Base-by-base conservation (phyloP, 2,113 vertebrate genomes). In the Oryzias javanicus region DNA sequence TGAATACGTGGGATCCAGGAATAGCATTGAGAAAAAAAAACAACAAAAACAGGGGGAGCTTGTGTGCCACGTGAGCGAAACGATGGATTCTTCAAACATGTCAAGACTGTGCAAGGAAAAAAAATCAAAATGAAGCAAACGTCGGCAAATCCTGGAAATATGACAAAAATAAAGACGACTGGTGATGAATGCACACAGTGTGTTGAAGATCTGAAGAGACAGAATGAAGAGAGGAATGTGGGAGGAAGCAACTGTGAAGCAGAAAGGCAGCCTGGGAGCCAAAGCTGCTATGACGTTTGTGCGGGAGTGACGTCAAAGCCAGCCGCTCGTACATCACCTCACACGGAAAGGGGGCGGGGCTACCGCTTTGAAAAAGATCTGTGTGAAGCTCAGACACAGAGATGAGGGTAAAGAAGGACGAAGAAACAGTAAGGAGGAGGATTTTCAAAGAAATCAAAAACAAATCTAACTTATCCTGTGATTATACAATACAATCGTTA, bases 311-410 rank as follows among this genome's bases (percentile, higher is more conserved):
- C 86, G 84, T 89, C 87, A 88, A 67, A 71, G 78, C 55, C 48
- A 76, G 67, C 74, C 81, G 77, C 83, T 81, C 79, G 80, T 80
- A 88, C 79, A 83, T 87, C 76, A 88, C 62, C 57, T 66, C 80
- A 74, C 68, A 76, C 61, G 49, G 47, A 70, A 78, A 64, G 67
- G 49, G 25, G 71, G 69, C 17, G 55, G 74, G 64, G 58, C 78
- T 66, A 55, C 14, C 10, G 55, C 55, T 63, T 63, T 65, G 35
- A 76, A 58, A 59, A 64, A 64, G 70, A 71, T 67, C 66, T 35
- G 76, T 67, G 60, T 68, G 44, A 56, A 69, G 74, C 56, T 44
- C 53, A 47, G 49, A 71, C 60, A 57, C 53, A 46, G 60, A 67
- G 48, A 59, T 25, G 63, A 72, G 69, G 56, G 64, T 12, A 42